Conservation (phyloP, 2,888 invertebrate genomes). For the Harpalus rufipes region DNA sequence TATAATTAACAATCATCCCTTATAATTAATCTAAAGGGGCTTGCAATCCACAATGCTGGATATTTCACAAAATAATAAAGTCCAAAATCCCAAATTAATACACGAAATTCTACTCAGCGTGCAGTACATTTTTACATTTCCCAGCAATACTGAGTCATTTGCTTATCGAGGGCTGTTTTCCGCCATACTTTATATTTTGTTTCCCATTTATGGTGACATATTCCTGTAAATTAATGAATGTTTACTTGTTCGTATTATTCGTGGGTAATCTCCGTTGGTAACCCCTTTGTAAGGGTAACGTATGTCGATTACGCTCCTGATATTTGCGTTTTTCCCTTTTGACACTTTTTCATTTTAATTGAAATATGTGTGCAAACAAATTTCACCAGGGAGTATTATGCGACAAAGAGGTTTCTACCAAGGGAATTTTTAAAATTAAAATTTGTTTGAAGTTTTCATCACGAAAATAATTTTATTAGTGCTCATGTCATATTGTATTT, state of each 20-base stretch:
- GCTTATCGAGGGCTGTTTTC: slow-evolving; percentile 1
- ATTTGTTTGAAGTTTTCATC: slow-evolving; percentile 42
- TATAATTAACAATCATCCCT: slow-evolving; percentile 14
- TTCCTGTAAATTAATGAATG: slow-evolving; percentile 54
- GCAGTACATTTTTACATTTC: slow-evolving; percentile 11
- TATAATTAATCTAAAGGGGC: slow-evolving; percentile 11
- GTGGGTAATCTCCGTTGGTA: slow-evolving; percentile 26
- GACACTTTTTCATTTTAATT: slow-evolving; percentile 59
- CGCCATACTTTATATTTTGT: slow-evolving; percentile 44
- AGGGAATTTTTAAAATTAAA: slow-evolving; percentile 39
- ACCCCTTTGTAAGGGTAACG: slow-evolving; percentile 29
- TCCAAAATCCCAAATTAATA: slow-evolving; percentile 30
- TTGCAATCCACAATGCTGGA: slow-evolving; percentile 12
- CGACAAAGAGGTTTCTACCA: slow-evolving; percentile 20
- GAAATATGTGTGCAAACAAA: slow-evolving; percentile 50
- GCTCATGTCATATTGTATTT: slow-evolving; percentile 6
- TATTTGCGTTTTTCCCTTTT: slow-evolving; percentile 53
- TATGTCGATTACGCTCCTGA: slow-evolving; percentile 29
- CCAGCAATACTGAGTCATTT: background rate
- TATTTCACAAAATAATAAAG: slow-evolving; percentile 15
- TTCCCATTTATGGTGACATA: slow-evolving; percentile 35
- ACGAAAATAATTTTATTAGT: slow-evolving; percentile 26
- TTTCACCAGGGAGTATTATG: slow-evolving; percentile 18
- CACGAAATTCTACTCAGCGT: slow-evolving; percentile 1
- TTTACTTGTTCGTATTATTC: slow-evolving; percentile 44